Evolutionary conservation across 2,888 invertebrate species (phyloP), one percentile per base, ranked within the genome.

Genomic region (Heliothis peltigera): DNA sequence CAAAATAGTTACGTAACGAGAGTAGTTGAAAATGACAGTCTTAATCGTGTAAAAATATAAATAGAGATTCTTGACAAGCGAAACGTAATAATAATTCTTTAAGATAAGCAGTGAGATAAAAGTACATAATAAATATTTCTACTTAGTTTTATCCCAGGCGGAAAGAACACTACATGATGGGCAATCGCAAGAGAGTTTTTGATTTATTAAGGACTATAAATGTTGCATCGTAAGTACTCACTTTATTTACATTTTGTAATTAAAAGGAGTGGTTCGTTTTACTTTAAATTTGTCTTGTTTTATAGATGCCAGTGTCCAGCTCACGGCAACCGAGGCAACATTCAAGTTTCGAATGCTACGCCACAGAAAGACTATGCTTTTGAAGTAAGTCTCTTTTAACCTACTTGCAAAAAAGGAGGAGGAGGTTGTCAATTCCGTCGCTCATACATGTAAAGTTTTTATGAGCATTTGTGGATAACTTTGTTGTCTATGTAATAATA

Each of bases 231-330:
- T 97, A 95, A 96, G 96, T 96, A 86, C 7, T 68, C 19, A 47
- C n/a, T 22, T 48, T 0, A 32, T 44, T 7, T n/a, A 12, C 6
- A 19, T 4, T 17, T 25, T 17, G 21, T 32, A 1, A 21, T 59
- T 43, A 12, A 10, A 10, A 32, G 3, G 10, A 32, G 10, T 3
- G 10, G 32, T 25, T 25, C 53, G 18, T 64, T 60, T 58, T 46
- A 1, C 18, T 47, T 6, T 17, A 19, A 53, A 61, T 57, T 21
- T 39, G 6, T 39, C 64, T 43, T 32, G 22, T 53, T 32, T 93
- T 92, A 55, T 84, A 97, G 97, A 53, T 97, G 97, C 83, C 96
- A 96, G 86, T 98, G 98, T 85, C 98, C 98, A 53, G 96, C 97
- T 10, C 98, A 98, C 87, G 96, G 97, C 1, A 95, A 96, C 78